Evolutionary conservation across 2,113 vertebrate genomes (phyloP), one percentile per base, ranked within the genome.

Genomic region (Cyanoramphus novaezelandiae): DNA sequence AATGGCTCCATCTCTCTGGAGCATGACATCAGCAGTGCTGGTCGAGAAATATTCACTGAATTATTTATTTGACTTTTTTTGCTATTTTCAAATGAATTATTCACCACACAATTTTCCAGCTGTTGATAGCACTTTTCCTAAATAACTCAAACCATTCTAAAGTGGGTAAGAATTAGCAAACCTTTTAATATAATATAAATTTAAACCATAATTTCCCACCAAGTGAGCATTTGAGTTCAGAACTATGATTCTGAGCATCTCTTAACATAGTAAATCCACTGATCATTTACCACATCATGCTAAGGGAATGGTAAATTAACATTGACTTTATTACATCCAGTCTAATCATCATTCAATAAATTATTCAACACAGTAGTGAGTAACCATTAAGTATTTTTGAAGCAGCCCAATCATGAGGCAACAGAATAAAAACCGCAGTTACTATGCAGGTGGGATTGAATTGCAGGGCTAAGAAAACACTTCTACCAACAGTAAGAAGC

Each of bases 11-110:
- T 82, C 57, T 90, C 37, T 60, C 65, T 65, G 59, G 72, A 86
- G 52, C 69, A 49, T 41, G 81, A 68, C 70, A 96, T 82, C 72
- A 79, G 86, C 49, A 43, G 35, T 86, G 25, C 17, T 65, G 77
- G 72, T 57, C 5, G 28, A 95, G 81, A 84, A 92, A 72, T 84
- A 93, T 43, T 93, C 72, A 24, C 69, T 95, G 90, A 94, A 96
- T 96, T 94, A 96, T 93, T 96, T 94, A 96, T 92, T 81, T 75
- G 35, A 68, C 44, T 63, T 82, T 71, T 88, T 82, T 44, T 65
- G 20, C n/a, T 88, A 49, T 93, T 94, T 91, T 89, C 86, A 87
- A 81, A 91, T 96, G 65, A 93, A 93, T 94, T 86, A 93, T 96
- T 95, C 81, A 94, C 43, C 17, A 12, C 20, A 49, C 2, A 33